A percentile compares a stretch with the other conserved stretches of the same genome.
Evolutionary conservation across 2,888 invertebrate genomes (phyloP).

Genomic region (Eilema caniola): DNA sequence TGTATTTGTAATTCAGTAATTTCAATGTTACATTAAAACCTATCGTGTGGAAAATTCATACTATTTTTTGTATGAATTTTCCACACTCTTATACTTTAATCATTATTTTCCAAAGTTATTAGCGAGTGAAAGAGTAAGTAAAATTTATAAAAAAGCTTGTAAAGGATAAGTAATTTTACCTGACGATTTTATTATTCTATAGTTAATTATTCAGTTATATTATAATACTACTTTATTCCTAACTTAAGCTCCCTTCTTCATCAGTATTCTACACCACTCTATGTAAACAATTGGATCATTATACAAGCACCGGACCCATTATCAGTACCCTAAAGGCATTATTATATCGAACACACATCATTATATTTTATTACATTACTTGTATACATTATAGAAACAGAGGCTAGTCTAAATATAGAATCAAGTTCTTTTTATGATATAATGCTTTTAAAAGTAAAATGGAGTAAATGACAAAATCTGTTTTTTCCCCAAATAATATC

Average conservation of each 20-base stretch:
- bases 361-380: background rate
- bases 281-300: background rate
- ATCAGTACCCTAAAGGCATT: background rate
- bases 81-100: no score
- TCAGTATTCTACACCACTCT: background rate
- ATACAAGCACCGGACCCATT: background rate
- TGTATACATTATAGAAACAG: background rate
- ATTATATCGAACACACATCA: background rate
- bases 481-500: background rate
- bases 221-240: no score
- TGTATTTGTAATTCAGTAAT: background rate
- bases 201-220: background rate
- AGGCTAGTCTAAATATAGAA: background rate
- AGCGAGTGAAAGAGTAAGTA: no score
- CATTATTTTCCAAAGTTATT: no score
- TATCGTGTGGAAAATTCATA: background rate
- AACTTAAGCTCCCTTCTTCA: background rate
- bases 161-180: background rate
- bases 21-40: background rate
- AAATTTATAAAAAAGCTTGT: no score
- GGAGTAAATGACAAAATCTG: background rate
- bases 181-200: background rate
- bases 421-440: background rate
- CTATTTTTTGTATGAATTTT: no score
- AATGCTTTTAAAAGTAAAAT: background rate